Conservation (phyloP, 2,797 vertebrate species). For the Arrhamphus sclerolepis region DNA sequence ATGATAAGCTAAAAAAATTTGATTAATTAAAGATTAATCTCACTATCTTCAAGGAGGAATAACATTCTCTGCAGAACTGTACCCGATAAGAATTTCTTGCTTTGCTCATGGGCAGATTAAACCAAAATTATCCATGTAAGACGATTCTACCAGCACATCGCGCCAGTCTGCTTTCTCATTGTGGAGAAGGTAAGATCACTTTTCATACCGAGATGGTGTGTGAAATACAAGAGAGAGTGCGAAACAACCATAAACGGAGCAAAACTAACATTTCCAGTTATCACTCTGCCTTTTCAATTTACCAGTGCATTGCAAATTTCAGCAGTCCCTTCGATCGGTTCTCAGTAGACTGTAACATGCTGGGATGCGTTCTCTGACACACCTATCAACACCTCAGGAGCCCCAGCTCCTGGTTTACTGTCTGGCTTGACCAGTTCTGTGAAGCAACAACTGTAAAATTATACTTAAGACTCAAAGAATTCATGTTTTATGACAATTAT, state of each 20-base stretch:
- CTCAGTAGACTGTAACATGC: constrained; percentile 2
- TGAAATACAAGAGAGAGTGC: constrained; percentile 1
- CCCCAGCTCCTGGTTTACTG: too few relatives aligned
- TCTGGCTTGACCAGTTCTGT: too few relatives aligned
- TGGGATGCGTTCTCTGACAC: not conserved
- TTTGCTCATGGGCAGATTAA: not conserved
- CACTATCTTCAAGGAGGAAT: not conserved
- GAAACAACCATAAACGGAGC: constrained; percentile 11
- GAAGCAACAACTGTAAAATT: too few relatives aligned
- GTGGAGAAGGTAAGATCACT: not conserved
- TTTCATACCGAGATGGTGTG: not conserved
- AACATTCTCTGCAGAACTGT: not conserved
- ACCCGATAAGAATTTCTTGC: not conserved
- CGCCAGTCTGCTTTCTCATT: constrained; percentile 1
- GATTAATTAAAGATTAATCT: not conserved
- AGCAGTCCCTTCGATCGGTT: constrained; percentile 7
- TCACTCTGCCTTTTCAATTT: constrained; percentile 5
- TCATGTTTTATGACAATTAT: too few relatives aligned
- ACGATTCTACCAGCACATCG: too few relatives aligned
- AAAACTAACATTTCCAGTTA: constrained; percentile 21
- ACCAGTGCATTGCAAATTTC: constrained; percentile 26
- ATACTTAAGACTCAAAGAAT: too few relatives aligned
- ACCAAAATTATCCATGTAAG: not conserved
- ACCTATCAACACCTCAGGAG: not conserved
- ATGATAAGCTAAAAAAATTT: too few relatives aligned